phyloP scores from a whole-genome alignment of 2,797 vertebrate genomes.

The Eremophila alpestris region DNA sequence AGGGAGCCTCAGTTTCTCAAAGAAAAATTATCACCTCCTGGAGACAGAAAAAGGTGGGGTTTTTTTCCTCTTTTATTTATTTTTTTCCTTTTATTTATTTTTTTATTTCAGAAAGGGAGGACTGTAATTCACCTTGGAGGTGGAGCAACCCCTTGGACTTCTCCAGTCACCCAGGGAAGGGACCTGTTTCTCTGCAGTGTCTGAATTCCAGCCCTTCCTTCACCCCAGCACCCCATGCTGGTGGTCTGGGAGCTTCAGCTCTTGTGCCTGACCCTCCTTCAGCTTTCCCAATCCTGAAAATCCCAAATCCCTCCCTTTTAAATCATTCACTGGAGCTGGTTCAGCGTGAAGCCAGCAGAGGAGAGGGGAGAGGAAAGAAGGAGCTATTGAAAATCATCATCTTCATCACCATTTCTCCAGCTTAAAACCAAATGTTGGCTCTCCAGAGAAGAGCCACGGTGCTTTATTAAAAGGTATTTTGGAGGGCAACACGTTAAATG shows the following conservation, averaged over 20 bases:
- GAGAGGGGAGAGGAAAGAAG: background rate
- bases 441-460: background rate
- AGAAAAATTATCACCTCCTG: conserved; percentile 22
- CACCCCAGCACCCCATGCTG: fast-evolving
- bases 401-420: background rate
- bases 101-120: background rate
- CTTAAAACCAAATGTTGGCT: background rate
- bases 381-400: background rate
- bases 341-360: background rate
- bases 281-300: background rate
- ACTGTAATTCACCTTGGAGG: conserved; percentile 23
- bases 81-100: fast-evolving
- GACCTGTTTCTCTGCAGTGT: background rate
- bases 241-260: background rate
- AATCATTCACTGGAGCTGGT: background rate
- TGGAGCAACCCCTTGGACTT: background rate
- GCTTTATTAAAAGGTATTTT: conserved; percentile 41
- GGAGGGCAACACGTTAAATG: conserved; percentile 31
- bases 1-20: conserved; percentile 20
- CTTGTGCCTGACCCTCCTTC: fast-evolving
- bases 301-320: background rate
- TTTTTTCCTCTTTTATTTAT: background rate
- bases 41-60: background rate
- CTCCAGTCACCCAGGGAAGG: background rate
- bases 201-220: background rate